Evolutionary conservation across 2,113 vertebrate species (phyloP).

Genomic region (Amia ocellicauda): DNA sequence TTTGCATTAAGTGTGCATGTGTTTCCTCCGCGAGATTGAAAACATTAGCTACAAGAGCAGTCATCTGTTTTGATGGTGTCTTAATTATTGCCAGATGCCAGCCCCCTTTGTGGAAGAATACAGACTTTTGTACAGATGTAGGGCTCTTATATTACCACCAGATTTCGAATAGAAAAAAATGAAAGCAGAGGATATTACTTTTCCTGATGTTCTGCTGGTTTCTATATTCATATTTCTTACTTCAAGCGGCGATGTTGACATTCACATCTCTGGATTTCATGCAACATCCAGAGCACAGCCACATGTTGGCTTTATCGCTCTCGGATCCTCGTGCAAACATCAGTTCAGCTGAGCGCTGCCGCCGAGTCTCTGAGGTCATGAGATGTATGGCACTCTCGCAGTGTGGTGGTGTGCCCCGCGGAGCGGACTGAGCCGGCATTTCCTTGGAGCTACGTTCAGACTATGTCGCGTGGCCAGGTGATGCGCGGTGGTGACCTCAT

Average conservation of each 20-base stretch:
- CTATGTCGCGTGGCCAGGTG: no score
- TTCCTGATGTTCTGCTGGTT: constrained; percentile 8
- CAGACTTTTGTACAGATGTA: constrained; percentile 6
- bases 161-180: constrained; percentile 6
- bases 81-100: constrained; percentile 9
- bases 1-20: neutral
- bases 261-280: constrained; percentile 10
- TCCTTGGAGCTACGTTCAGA: no score
- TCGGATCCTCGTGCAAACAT: constrained; percentile 2
- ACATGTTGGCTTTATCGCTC: constrained; percentile 8
- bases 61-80: constrained; percentile 5
- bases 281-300: neutral
- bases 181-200: constrained; percentile 9
- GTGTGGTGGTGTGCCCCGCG: neutral
- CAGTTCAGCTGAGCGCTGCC: neutral
- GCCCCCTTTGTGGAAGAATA: neutral
- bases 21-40: neutral
- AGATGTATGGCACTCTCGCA: neutral
- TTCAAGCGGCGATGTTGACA: constrained; percentile 14
- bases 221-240: neutral
- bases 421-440: neutral
- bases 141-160: constrained; percentile 6
- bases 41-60: neutral
- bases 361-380: neutral
- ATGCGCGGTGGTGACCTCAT: no score